phyloP scores from a whole-genome alignment of 1,140 invertebrate genomes.

The Pectinophora gossypiella region DNA sequence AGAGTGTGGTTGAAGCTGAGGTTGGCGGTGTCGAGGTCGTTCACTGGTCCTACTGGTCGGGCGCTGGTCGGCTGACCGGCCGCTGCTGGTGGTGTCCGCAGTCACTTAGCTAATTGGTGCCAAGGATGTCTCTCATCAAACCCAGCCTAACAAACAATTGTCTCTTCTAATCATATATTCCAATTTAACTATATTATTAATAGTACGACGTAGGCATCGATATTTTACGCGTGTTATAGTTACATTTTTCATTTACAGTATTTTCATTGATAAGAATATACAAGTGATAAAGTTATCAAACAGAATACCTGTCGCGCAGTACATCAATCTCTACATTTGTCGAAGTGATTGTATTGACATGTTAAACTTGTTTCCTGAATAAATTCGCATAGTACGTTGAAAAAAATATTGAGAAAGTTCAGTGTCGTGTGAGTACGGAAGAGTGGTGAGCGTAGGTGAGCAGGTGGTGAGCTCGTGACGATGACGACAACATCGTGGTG shows the following conservation, averaged over 20 bases:
- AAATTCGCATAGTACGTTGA: neutral
- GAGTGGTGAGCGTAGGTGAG: neutral
- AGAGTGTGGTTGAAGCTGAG: constrained; percentile 32
- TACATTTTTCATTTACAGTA: constrained; percentile 25
- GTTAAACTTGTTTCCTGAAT: neutral
- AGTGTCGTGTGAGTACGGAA: neutral
- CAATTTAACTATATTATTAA: neutral
- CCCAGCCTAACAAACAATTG: constrained; percentile 22
- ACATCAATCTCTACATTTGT: neutral
- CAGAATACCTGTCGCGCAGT: constrained; percentile 18
- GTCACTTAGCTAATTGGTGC: constrained; percentile 17
- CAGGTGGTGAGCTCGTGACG: neutral
- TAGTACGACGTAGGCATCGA: neutral
- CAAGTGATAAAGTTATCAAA: constrained; percentile 36
- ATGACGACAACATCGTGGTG: constrained; percentile 33
- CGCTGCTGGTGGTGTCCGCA: constrained; percentile 17
- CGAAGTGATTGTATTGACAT: constrained; percentile 1
- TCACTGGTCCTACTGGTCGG: constrained; percentile 55
- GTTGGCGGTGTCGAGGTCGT: constrained; percentile 54
- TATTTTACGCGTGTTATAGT: constrained; percentile 21
- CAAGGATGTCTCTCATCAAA: constrained; percentile 19
- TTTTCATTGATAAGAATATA: constrained; percentile 36
- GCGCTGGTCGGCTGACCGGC: constrained; percentile 8
- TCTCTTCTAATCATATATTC: constrained; percentile 2
- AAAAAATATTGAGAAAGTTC: neutral